Evolutionary conservation across 2,888 invertebrate genomes (phyloP), one percentile per base, ranked within the genome.

Genomic region (Phaonia tiefii): DNA sequence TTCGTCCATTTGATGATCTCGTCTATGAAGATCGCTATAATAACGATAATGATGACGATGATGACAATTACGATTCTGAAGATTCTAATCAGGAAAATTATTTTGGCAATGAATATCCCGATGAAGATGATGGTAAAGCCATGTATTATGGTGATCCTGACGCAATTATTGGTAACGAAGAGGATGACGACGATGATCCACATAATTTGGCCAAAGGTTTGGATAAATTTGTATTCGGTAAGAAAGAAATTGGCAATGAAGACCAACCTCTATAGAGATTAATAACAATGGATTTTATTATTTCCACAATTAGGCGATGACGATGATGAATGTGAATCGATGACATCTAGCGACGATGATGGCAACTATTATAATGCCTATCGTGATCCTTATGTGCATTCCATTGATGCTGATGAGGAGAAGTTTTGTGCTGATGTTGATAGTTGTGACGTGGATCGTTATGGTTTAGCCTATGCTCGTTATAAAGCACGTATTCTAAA

Each of bases 61-160:
- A 90, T 63, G 89, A 90, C 67, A 92, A 92, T 11, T 92, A 93
- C 58, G 93, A 94, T 85, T 92, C 92, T 26, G 93, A 93, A 83
- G 95, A 96, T 88, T 96, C 96, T 0, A 96, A 96, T 91, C 94
- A 94, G 82, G 96, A 96, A 89, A 94, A 94, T 85, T 93, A 95
- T 88, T 94, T 94, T 92, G 92, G 93, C 80, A 96, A 96, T 86
- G 96, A 96, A 70, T 96, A 96, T 89, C 96, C 96, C 0, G 95
- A 95, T 86, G 93, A 93, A 0, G 94, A 94, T 66, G 91, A 92
- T 13, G 94, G 92, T 11, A 84, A 39, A 11, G 84, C 58, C 15
- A 94, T 93, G 63, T 90, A 94, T 69, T 91, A 92, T 69, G 93
- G 94, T 85, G 92, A 93, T 0, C 4, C 31, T 31, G n/a, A n/a